phyloP scores from a whole-genome alignment of 2,888 invertebrate genomes.

The Drosophila quinaria region DNA sequence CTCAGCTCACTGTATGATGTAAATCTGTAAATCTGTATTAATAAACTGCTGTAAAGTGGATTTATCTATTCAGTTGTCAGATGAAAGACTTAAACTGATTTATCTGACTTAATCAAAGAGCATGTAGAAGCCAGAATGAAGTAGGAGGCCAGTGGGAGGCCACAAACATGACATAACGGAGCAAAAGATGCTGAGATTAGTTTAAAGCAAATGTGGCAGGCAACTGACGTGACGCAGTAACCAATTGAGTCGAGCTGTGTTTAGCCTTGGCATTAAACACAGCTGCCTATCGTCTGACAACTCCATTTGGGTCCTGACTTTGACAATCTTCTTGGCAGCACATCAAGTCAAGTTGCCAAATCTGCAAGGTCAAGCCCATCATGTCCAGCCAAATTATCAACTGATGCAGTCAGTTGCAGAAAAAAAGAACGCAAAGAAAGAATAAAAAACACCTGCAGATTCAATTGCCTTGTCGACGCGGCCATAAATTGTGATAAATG shows the following conservation, averaged over 20 bases:
- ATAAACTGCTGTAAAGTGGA: constrained; percentile 28
- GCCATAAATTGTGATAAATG: constrained; percentile 80
- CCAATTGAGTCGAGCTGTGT: constrained; percentile 12
- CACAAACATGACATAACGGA: constrained; percentile 28
- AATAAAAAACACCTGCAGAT: constrained; percentile 60
- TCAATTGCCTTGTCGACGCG: constrained; percentile 59
- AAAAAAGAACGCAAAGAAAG: not conserved
- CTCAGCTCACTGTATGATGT: constrained; percentile 1
- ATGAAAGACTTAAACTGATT: constrained; percentile 45
- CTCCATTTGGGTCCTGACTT: constrained; percentile 22
- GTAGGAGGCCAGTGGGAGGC: constrained; percentile 16
- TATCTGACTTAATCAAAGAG: constrained; percentile 20
- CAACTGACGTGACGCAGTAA: constrained; percentile 49
- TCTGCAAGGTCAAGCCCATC: constrained; percentile 45
- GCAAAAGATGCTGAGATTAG: constrained; percentile 45
- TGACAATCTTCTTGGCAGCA: constrained; percentile 39
- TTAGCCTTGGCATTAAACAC: constrained; percentile 24
- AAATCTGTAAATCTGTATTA: constrained; percentile 21
- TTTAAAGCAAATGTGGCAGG: constrained; percentile 26
- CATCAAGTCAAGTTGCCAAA: constrained; percentile 37
- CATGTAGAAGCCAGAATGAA: constrained; percentile 20
- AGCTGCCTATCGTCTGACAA: constrained; percentile 29
- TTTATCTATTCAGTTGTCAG: constrained; percentile 44
- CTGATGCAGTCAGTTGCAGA: constrained; percentile 27
- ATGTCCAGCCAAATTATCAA: constrained; percentile 34